Conservation (phyloP, 2,888 invertebrate species). For the Spilarctia lutea region DNA sequence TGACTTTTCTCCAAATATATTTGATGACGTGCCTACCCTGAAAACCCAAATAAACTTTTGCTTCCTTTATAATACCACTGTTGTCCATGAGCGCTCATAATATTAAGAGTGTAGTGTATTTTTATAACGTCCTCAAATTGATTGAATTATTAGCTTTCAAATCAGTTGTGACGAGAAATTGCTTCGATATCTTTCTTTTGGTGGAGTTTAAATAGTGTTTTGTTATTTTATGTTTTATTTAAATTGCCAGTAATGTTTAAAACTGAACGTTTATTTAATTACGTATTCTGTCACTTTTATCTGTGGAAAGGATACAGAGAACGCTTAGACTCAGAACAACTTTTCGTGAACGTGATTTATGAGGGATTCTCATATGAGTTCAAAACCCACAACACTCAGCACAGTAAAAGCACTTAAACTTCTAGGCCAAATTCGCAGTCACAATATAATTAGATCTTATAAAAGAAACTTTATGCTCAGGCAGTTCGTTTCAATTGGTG, state of each 20-base stretch:
- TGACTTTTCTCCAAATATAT: background rate
- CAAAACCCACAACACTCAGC: no score
- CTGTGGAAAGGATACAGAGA: no score
- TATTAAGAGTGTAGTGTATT: constrained; percentile 13
- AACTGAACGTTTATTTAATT: no score
- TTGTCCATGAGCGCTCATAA: constrained; percentile 9
- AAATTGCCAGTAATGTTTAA: no score
- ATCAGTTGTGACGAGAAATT: constrained; percentile 4
- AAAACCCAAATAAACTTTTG: constrained; percentile 1
- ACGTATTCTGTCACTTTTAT: no score
- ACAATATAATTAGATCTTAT: no score
- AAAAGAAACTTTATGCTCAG: background rate
- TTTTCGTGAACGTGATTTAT: no score
- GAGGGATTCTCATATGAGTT: no score
- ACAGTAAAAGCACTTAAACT: no score
- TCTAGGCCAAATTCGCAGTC: no score
- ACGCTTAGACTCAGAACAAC: no score
- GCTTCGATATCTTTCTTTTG: constrained; percentile 11
- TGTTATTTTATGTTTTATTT: constrained; percentile 1
- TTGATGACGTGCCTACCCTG: background rate
- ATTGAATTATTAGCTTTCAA: constrained; percentile 27
- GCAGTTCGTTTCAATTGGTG: background rate
- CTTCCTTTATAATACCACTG: constrained; percentile 11
- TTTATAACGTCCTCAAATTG: constrained; percentile 19
- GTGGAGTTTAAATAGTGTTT: constrained; percentile 7